Percentiles rank a stretch among this genome's conserved stretches.
Evolutionary conservation across 2,888 invertebrate genomes (phyloP).

Genomic region (Anoplius nigerrimus): DNA sequence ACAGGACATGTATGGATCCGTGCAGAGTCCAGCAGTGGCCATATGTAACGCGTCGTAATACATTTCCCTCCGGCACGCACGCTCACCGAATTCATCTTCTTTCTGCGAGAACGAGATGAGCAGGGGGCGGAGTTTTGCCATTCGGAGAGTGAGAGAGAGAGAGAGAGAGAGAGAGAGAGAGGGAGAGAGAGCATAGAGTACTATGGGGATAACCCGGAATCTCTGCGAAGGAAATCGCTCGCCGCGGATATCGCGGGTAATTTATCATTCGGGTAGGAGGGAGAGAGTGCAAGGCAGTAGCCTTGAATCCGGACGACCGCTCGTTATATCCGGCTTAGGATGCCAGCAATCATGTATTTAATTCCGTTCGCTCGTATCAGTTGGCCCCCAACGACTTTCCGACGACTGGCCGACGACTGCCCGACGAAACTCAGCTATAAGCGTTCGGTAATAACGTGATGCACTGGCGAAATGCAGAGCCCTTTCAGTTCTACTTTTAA

Average conservation of each 20-base stretch:
- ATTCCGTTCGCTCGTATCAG: slow-evolving; percentile 2
- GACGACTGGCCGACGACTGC: too few species aligned
- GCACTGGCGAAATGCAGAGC: too few species aligned
- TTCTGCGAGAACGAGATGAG: neutral
- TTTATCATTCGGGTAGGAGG: slow-evolving; percentile 15
- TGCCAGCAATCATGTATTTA: slow-evolving; percentile 3
- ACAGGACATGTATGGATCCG: too few species aligned
- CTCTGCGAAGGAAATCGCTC: neutral
- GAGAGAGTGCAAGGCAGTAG: slow-evolving; percentile 4
- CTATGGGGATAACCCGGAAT: slow-evolving; percentile 9
- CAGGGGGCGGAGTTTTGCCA: too few species aligned
- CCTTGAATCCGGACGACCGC: neutral
- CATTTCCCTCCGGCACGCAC: neutral
- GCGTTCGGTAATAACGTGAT: too few species aligned
- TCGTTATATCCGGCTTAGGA: neutral
- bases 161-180: neutral
- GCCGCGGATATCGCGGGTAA: slow-evolving; percentile 12
- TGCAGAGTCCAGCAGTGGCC: neutral
- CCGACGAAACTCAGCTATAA: too few species aligned
- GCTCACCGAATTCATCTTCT: slow-evolving; percentile 8
- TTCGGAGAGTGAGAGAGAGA: neutral
- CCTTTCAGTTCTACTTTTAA: too few species aligned
- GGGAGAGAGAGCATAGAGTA: neutral
- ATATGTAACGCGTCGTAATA: slow-evolving; percentile 1
- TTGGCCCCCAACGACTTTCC: neutral